Evolutionary conservation across 1,140 invertebrate species (phyloP).

Genomic region (Apis florea): DNA sequence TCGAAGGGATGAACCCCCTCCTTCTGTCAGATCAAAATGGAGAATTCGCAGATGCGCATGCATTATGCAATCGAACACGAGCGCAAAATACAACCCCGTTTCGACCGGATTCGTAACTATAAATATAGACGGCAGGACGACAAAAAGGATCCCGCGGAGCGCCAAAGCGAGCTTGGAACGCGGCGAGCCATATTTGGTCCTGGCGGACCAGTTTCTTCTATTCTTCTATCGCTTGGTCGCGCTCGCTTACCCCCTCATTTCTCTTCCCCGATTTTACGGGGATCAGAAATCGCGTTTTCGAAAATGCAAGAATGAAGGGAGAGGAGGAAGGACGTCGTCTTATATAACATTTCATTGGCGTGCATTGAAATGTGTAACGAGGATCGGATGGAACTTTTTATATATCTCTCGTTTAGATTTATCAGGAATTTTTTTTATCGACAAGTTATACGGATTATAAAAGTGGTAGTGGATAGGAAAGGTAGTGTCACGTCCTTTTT

Average conservation of each 20-base stretch:
- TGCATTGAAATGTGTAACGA: too few relatives aligned
- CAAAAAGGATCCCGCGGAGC: conserved; percentile 15
- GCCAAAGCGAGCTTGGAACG: conserved; percentile 28
- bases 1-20: conserved; percentile 2
- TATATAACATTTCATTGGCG: too few relatives aligned
- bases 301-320: not conserved
- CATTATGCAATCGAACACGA: conserved; percentile 56
- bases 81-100: conserved; percentile 57
- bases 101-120: conserved; percentile 43
- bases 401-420: too few relatives aligned
- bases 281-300: not conserved
- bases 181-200: conserved; percentile 51
- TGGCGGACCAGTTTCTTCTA: conserved; percentile 5
- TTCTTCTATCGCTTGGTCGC: not conserved
- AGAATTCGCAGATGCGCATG: conserved; percentile 39
- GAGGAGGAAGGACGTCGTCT: too few relatives aligned
- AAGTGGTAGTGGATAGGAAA: too few relatives aligned
- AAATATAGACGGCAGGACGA: conserved; percentile 24
- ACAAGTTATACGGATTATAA: too few relatives aligned
- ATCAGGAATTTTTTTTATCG: too few relatives aligned
- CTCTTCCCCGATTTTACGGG: conserved; percentile 1
- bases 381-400: too few relatives aligned
- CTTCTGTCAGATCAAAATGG: conserved; percentile 24
- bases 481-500: too few relatives aligned
- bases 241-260: conserved; percentile 21